Evolutionary conservation across 2,797 vertebrate genomes (phyloP).

Genomic region (Dermochelys coriacea): DNA sequence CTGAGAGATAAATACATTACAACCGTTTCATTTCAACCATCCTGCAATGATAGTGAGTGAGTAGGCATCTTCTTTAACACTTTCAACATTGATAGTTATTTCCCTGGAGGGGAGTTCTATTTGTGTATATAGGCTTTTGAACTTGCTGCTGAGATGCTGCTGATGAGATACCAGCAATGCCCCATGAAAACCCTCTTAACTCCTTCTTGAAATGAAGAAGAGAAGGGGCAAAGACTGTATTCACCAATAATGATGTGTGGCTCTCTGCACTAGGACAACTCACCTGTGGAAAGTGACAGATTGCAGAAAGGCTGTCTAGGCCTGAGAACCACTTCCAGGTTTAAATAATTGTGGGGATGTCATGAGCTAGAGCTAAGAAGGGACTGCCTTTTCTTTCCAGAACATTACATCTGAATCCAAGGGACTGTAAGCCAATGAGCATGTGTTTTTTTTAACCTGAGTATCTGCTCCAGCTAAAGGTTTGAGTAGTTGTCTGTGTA

Average conservation of each 20-base stretch:
- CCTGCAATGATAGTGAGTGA: background rate
- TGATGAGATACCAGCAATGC: background rate
- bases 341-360: no score
- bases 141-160: background rate
- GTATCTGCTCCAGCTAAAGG: background rate
- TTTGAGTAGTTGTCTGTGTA: accelerated
- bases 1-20: background rate
- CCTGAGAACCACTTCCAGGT: no score
- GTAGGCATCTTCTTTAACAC: accelerated
- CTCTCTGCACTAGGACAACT: no score
- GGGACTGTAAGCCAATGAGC: no score
- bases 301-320: no score
- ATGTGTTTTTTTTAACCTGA: background rate
- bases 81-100: background rate
- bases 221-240: background rate
- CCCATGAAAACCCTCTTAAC: background rate
- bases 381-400: no score
- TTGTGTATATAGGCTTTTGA: background rate
- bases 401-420: no score
- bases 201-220: background rate
- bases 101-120: background rate
- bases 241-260: background rate
- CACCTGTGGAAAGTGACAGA: no score
- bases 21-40: background rate
- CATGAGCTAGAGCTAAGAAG: no score